Evolutionary conservation across 2,888 invertebrate genomes (phyloP).

Genomic region (Drosophila diplacantha): DNA sequence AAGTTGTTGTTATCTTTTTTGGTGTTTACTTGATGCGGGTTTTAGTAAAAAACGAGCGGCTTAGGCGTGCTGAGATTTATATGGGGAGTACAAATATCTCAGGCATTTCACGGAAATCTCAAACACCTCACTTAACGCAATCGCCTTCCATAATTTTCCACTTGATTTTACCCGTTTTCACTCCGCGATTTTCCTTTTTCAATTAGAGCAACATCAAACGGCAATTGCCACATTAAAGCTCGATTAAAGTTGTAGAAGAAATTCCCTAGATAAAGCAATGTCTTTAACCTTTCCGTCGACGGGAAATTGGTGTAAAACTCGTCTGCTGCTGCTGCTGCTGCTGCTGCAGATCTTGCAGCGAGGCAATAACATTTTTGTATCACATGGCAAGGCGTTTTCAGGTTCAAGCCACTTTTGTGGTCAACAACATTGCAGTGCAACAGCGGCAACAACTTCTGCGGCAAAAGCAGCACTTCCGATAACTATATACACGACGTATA

Average conservation of each 20-base stretch:
- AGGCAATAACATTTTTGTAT: conserved; percentile 64
- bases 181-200: conserved; percentile 57
- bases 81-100: conserved; percentile 18
- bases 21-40: conserved; percentile 15
- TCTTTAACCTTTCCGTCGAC: conserved; percentile 64
- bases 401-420: conserved; percentile 66
- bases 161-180: conserved; percentile 43
- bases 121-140: conserved; percentile 21
- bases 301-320: conserved; percentile 70
- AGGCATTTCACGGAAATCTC: conserved; percentile 27
- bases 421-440: conserved; percentile 61
- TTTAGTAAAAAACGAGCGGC: conserved; percentile 9
- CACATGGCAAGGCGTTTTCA: conserved; percentile 66
- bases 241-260: conserved; percentile 53
- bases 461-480: conserved; percentile 52
- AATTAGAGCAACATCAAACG: conserved; percentile 57
- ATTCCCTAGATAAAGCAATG: conserved; percentile 44
- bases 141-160: conserved; percentile 58
- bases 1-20: conserved; percentile 39
- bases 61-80: conserved; percentile 20
- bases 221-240: conserved; percentile 67
- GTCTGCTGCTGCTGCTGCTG: conserved; percentile 44
- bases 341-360: conserved; percentile 40
- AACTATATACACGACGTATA: conserved; percentile 20
- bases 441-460: conserved; percentile 27